Percentiles rank a stretch among this genome's conserved stretches.
Conservation (phyloP, 2,113 vertebrate species). For the Glaucidium brasilianum region DNA sequence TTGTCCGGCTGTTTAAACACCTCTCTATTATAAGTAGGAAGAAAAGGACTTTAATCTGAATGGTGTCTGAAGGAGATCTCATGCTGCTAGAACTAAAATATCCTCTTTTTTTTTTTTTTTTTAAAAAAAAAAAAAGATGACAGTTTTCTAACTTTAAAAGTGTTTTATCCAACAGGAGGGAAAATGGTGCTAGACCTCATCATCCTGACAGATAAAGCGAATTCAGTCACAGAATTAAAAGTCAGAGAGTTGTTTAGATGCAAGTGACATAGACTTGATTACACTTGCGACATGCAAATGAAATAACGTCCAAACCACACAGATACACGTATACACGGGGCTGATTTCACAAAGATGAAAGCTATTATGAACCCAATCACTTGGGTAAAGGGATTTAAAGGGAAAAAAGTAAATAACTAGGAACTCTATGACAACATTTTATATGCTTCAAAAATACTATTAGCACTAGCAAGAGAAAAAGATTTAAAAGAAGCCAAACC, state of each 20-base stretch:
- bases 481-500: background rate
- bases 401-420: background rate
- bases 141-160: background rate
- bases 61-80: background rate
- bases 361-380: background rate
- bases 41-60: background rate
- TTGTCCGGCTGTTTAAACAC: background rate
- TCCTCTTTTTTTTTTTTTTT: background rate
- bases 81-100: background rate
- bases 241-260: background rate
- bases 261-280: background rate
- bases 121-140: background rate
- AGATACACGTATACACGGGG: background rate
- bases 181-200: background rate
- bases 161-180: background rate
- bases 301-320: background rate
- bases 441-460: background rate
- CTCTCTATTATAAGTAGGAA: background rate
- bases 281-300: background rate
- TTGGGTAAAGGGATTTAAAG: background rate
- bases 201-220: slow-evolving; percentile 2
- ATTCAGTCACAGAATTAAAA: background rate
- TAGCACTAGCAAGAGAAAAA: background rate
- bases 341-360: background rate
- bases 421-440: background rate